phyloP scores from a whole-genome alignment of 2,113 vertebrate genomes.

The Sardina pilchardus region DNA sequence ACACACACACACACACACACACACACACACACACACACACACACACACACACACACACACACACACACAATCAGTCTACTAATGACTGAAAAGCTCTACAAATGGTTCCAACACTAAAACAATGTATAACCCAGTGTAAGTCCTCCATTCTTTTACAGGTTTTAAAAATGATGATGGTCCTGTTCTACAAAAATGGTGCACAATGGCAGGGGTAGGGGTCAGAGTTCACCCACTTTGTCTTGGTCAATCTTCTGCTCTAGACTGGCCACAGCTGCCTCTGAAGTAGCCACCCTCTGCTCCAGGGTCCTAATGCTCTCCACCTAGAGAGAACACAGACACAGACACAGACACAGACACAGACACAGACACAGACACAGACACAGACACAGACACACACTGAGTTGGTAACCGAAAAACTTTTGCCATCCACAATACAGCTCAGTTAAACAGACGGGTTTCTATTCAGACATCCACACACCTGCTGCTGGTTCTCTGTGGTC shows the following conservation, averaged over 20 bases:
- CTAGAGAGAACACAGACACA: conserved; percentile 57
- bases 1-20: conserved; percentile 5
- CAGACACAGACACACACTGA: background rate
- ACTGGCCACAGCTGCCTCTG: conserved; percentile 67
- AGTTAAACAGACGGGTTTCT: background rate
- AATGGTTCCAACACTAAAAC: too few relatives aligned
- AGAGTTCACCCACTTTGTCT: conserved; percentile 78
- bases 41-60: conserved; percentile 1
- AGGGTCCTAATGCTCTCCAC: conserved; percentile 69
- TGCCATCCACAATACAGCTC: background rate
- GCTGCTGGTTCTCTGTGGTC: conserved; percentile 71
- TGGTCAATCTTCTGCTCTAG: conserved; percentile 81
- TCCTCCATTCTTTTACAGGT: background rate
- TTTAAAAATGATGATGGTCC: background rate
- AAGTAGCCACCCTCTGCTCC: conserved; percentile 71
- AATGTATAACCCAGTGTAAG: background rate
- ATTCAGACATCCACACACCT: conserved; percentile 68
- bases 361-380: background rate
- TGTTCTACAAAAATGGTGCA: background rate
- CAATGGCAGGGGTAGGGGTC: too few relatives aligned
- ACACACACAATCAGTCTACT: background rate
- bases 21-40: background rate
- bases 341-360: background rate
- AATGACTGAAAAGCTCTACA: background rate
- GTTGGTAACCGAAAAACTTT: too few relatives aligned